Evolutionary conservation across 2,113 vertebrate species (phyloP), one percentile per base, ranked within the genome.

Genomic region (Machaerirhynchus nigripectus): DNA sequence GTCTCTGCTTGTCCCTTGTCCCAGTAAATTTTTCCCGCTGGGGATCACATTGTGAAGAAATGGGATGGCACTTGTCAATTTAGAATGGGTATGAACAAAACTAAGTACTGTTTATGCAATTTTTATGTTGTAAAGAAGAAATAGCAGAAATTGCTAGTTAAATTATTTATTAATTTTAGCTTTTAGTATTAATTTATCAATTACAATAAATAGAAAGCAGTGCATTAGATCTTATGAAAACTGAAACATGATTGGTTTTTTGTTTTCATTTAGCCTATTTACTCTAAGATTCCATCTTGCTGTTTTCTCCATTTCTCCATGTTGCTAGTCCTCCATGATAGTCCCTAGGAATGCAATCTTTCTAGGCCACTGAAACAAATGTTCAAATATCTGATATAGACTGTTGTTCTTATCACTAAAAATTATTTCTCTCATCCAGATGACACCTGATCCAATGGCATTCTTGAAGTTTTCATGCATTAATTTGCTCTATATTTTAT

Each of bases 221-320:
- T 67, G 9, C 12, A 76, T 68, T 79, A 87, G 20, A 20, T 20
- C 6, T 75, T 78, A 46, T 39, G 9, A 55, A 88, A 87, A 70
- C 5, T 50, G 15, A 55, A 89, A 30, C 2, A 9, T n/a, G 3
- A 0, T 33, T 24, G 6, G 0, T 1, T 4, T 44, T 40, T 49
- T 15, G 46, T 26, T 79, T 63, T 50, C 0, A 53, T 71, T 56
- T 68, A 46, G 2, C 2, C 6, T 59, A 52, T 76, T 87, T 73
- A 30, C 23, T 7, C 9, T 84, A 79, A 68, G 23, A 65, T 64
- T 35, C 15, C 15, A 24, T 35, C 1, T 53, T 70, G 14, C 10
- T 60, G 1, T 35, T 91, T 84, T 70, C 11, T 74, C 10, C 2
- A 52, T 61, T 67, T 59, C 26, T 57, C 18, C 28, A 27, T 35